phyloP scores from a whole-genome alignment of 2,797 vertebrate species.

The Alectoris magna region DNA sequence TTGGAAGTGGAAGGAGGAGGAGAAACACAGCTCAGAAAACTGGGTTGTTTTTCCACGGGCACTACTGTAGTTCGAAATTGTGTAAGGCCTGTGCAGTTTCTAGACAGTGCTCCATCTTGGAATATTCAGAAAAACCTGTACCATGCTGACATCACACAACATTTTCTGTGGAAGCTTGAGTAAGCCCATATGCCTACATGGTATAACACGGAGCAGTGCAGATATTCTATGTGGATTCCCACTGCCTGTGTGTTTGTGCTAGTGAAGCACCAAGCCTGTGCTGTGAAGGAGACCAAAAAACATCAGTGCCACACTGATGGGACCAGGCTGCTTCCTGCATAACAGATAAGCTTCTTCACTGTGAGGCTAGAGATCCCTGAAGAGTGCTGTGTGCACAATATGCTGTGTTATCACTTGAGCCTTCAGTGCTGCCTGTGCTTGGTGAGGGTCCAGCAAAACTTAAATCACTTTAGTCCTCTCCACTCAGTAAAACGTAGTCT shows the following conservation, averaged over 20 bases:
- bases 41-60: neutral
- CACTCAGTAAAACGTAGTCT: neutral
- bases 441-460: neutral
- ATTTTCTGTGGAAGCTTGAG: neutral
- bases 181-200: accelerated
- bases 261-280: neutral
- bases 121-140: neutral
- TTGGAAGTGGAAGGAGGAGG: neutral
- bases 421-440: neutral
- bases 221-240: neutral
- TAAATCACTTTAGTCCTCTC: neutral
- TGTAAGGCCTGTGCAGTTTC: neutral
- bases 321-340: neutral
- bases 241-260: neutral
- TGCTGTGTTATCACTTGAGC: neutral
- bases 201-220: neutral
- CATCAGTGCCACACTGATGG: neutral
- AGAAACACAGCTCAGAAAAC: neutral
- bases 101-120: neutral
- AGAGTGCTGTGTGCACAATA: accelerated
- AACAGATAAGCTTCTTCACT: neutral
- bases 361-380: neutral
- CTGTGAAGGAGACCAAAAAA: neutral
- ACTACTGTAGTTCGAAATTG: neutral
- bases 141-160: neutral